Percentiles rank a stretch among this genome's conserved stretches.
Conservation (phyloP, 1,140 invertebrate genomes). For the Drosophila nebulosa region DNA sequence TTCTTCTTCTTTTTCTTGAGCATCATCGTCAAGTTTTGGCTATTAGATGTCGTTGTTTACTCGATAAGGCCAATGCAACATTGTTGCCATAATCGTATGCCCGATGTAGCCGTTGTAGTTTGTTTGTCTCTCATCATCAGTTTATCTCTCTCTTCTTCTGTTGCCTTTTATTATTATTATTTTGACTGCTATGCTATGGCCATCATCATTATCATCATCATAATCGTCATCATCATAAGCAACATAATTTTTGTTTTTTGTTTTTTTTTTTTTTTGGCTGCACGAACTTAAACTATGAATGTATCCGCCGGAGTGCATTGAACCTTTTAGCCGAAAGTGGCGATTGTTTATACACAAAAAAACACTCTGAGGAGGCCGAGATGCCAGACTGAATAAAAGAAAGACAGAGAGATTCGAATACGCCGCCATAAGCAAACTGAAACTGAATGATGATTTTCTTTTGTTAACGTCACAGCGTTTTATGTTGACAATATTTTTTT, state of each 20-base stretch:
- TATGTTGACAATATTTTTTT: slow-evolving; percentile 36
- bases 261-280: slow-evolving; percentile 21
- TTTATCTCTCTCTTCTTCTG: slow-evolving; percentile 5
- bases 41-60: slow-evolving; percentile 1
- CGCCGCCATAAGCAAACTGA: not conserved
- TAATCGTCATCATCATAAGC: slow-evolving; percentile 7
- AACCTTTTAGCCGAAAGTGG: slow-evolving; percentile 58
- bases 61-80: slow-evolving; percentile 20
- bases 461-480: slow-evolving; percentile 10
- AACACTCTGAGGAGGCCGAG: slow-evolving; percentile 4
- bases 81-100: slow-evolving; percentile 28
- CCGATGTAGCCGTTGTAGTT: slow-evolving; percentile 36
- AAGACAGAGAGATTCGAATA: not conserved
- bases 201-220: slow-evolving; percentile 39
- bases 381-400: slow-evolving; percentile 8
- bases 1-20: not conserved
- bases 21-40: not conserved
- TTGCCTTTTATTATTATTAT: slow-evolving; percentile 14
- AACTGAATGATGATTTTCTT: slow-evolving; percentile 24
- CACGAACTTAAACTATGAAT: slow-evolving; percentile 39
- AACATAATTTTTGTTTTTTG: slow-evolving; percentile 22
- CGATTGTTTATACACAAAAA: slow-evolving; percentile 43
- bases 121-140: slow-evolving; percentile 46
- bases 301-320: slow-evolving; percentile 44
- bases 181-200: slow-evolving; percentile 46